phyloP scores from a whole-genome alignment of 1,140 invertebrate genomes.

The Asobara japonica region DNA sequence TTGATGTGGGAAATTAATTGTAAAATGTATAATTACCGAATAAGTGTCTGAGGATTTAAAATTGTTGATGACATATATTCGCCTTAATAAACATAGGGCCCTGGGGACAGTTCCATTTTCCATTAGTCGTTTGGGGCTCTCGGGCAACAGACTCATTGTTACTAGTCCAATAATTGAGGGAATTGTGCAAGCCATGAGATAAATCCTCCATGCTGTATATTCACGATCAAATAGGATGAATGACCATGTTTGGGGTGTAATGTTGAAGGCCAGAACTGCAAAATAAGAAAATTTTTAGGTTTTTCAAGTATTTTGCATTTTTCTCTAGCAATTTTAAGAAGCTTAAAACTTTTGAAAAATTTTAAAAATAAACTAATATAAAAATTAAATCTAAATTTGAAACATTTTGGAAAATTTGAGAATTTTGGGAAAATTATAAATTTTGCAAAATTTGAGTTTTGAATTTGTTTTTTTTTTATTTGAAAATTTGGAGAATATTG shows the following conservation, averaged over 20 bases:
- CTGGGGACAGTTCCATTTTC: slow-evolving; percentile 56
- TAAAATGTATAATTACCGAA: slow-evolving; percentile 55
- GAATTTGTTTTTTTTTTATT: too few relatives aligned
- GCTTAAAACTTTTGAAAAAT: too few relatives aligned
- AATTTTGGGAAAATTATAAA: too few relatives aligned
- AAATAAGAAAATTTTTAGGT: slow-evolving; percentile 26
- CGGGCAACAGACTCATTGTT: slow-evolving; percentile 52
- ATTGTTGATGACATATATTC: slow-evolving; percentile 63
- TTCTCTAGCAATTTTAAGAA: too few relatives aligned
- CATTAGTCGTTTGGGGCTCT: slow-evolving; percentile 70
- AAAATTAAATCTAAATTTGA: too few relatives aligned
- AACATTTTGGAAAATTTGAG: too few relatives aligned
- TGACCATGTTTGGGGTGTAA: slow-evolving; percentile 62
- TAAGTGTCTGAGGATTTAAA: slow-evolving; percentile 54
- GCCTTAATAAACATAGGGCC: slow-evolving; percentile 58
- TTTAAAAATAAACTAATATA: too few relatives aligned
- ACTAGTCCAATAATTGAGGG: slow-evolving; percentile 55
- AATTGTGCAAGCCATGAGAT: slow-evolving; percentile 62
- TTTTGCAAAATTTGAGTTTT: too few relatives aligned
- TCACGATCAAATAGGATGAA: slow-evolving; percentile 51
- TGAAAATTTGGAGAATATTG: too few relatives aligned
- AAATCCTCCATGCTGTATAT: slow-evolving; percentile 70
- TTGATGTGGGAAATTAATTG: not conserved
- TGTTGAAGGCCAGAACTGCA: slow-evolving; percentile 66
- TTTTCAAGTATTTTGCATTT: too few relatives aligned